phyloP scores from a whole-genome alignment of 1,140 invertebrate species.

The Adelges cooleyi region DNA sequence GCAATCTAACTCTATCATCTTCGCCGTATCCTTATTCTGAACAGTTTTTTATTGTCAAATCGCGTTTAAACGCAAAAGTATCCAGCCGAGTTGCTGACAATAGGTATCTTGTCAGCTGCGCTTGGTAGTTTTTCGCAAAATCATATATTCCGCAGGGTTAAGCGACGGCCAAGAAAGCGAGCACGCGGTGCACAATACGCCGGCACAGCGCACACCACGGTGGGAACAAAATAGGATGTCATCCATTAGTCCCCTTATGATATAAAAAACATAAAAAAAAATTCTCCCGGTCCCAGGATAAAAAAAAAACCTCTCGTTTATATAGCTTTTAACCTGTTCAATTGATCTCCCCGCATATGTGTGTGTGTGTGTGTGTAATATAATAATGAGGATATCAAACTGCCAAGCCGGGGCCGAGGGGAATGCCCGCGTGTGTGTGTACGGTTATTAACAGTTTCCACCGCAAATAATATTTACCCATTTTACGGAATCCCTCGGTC shows the following conservation, averaged over 20 bases:
- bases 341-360: slow-evolving; percentile 15
- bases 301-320: slow-evolving; percentile 27
- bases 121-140: slow-evolving; percentile 8
- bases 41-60: slow-evolving; percentile 16
- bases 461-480: slow-evolving; percentile 28
- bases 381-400: slow-evolving; percentile 29
- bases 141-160: slow-evolving; percentile 15
- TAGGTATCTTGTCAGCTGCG: slow-evolving; percentile 27
- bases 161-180: slow-evolving; percentile 1
- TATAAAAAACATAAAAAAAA: slow-evolving; percentile 28
- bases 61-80: slow-evolving; percentile 20
- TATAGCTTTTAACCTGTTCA: slow-evolving; percentile 29
- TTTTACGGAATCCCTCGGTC: slow-evolving; percentile 24
- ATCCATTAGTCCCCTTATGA: slow-evolving; percentile 28
- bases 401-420: background rate
- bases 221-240: slow-evolving; percentile 27
- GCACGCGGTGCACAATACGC: background rate
- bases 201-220: too few species aligned
- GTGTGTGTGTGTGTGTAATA: background rate
- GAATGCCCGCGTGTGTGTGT: background rate
- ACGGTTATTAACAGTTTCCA: slow-evolving; percentile 28
- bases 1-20: slow-evolving; percentile 24
- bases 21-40: slow-evolving; percentile 6
- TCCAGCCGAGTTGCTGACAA: slow-evolving; percentile 21
- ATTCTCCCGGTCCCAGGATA: slow-evolving; percentile 17